Evolutionary conservation across 2,888 invertebrate species (phyloP).

Genomic region (Zhuqinia jingwanae): DNA sequence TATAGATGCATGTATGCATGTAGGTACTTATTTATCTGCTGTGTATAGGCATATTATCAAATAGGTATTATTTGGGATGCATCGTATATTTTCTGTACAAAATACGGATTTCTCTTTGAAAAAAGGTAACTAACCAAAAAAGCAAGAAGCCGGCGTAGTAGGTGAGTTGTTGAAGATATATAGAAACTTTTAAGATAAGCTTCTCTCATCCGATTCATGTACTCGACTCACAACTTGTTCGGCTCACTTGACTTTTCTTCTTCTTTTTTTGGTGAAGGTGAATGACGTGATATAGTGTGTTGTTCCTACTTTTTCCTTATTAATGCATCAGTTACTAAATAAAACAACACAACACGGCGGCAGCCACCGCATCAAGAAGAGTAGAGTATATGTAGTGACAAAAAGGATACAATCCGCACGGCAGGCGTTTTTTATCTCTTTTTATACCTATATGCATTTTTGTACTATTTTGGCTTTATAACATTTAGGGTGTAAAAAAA

Average conservation of each 20-base stretch:
- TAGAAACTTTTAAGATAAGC: too few species aligned
- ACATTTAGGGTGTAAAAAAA: too few species aligned
- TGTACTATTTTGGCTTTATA: not conserved
- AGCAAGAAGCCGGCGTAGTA: too few species aligned
- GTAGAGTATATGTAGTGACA: not conserved
- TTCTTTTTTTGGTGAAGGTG: not conserved
- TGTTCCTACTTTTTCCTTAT: not conserved
- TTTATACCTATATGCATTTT: not conserved
- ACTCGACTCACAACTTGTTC: not conserved
- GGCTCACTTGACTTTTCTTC: not conserved
- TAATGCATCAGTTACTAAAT: constrained; percentile 24
- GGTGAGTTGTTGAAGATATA: too few species aligned
- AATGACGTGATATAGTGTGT: constrained; percentile 11
- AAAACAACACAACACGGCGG: not conserved
- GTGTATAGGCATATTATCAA: too few species aligned
- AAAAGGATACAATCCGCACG: constrained; percentile 24
- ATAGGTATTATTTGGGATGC: too few species aligned
- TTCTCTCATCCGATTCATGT: too few species aligned
- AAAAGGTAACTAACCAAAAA: too few species aligned
- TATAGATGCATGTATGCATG: too few species aligned
- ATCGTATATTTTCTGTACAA: too few species aligned
- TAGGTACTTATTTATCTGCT: too few species aligned
- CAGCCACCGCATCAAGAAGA: not conserved
- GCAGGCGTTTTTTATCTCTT: constrained; percentile 10
- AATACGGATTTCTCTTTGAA: too few species aligned